Evolutionary conservation across 1,140 invertebrate genomes (phyloP).

Genomic region (Brachystomella parvula): DNA sequence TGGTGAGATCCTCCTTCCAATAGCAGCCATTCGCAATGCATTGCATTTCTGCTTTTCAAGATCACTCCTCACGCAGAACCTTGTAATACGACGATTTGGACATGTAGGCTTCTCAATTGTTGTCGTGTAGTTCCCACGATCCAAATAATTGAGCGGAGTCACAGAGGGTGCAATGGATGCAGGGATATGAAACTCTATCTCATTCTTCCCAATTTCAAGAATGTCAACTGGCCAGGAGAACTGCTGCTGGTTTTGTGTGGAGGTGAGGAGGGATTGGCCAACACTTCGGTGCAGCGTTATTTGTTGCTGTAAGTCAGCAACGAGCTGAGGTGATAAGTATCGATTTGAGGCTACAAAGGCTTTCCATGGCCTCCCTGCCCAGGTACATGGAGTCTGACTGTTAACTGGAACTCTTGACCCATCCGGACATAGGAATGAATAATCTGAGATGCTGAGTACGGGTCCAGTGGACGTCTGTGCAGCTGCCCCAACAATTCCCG

Average conservation of each 20-base stretch:
- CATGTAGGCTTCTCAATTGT: slow-evolving; percentile 37
- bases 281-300: slow-evolving; percentile 26
- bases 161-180: slow-evolving; percentile 27
- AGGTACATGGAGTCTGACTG: slow-evolving; percentile 36
- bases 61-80: slow-evolving; percentile 34
- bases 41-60: slow-evolving; percentile 34
- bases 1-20: slow-evolving; percentile 32
- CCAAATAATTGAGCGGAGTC: slow-evolving; percentile 32
- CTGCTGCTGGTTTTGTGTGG: neutral
- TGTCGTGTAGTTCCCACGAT: slow-evolving; percentile 35
- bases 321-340: slow-evolving; percentile 12
- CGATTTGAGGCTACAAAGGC: slow-evolving; percentile 32
- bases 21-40: slow-evolving; percentile 15
- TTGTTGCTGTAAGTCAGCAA: slow-evolving; percentile 33
- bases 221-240: slow-evolving; percentile 32
- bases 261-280: neutral
- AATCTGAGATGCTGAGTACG: slow-evolving; percentile 41
- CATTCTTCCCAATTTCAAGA: slow-evolving; percentile 28
- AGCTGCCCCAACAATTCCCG: neutral
- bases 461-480: neutral
- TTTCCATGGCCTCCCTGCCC: slow-evolving; percentile 37
- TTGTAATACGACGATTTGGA: slow-evolving; percentile 28
- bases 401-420: slow-evolving; percentile 48
- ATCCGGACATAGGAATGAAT: slow-evolving; percentile 60
- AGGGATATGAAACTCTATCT: slow-evolving; percentile 34